Percentiles rank a stretch among this genome's conserved stretches.
Evolutionary conservation across 2,797 vertebrate genomes (phyloP).

Genomic region (Amblyraja radiata): DNA sequence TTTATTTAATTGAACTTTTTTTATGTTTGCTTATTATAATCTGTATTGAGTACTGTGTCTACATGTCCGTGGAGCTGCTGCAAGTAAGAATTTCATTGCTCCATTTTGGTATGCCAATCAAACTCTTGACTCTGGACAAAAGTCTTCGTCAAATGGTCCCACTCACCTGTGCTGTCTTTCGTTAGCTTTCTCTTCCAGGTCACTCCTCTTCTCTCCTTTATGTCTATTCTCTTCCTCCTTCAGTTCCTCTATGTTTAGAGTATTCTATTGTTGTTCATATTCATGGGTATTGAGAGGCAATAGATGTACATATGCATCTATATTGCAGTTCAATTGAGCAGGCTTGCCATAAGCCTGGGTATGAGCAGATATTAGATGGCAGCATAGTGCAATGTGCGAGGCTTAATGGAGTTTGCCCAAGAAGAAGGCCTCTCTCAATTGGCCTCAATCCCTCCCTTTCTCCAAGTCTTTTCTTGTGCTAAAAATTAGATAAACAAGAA

Average conservation of each 20-base stretch:
- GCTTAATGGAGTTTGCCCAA: neutral
- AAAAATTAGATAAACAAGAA: neutral
- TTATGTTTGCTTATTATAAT: no score
- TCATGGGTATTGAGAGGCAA: neutral
- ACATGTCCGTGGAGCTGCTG: no score
- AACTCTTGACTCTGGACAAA: no score
- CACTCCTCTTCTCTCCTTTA: neutral
- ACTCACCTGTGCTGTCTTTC: neutral
- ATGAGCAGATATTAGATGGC: neutral
- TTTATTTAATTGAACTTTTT: no score
- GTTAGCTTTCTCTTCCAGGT: neutral
- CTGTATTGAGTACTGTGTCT: no score
- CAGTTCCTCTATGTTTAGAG: neutral
- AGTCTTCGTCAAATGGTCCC: neutral
- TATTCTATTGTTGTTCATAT: neutral
- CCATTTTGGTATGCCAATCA: no score
- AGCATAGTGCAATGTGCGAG: neutral
- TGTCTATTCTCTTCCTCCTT: neutral
- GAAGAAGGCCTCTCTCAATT: neutral
- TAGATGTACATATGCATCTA: neutral
- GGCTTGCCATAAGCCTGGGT: neutral
- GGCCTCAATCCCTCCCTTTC: neutral
- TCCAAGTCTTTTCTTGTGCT: neutral
- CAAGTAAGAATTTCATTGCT: no score
- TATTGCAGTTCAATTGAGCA: neutral